Conservation (phyloP, 2,113 vertebrate genomes). For the Saiga tatarica region DNA sequence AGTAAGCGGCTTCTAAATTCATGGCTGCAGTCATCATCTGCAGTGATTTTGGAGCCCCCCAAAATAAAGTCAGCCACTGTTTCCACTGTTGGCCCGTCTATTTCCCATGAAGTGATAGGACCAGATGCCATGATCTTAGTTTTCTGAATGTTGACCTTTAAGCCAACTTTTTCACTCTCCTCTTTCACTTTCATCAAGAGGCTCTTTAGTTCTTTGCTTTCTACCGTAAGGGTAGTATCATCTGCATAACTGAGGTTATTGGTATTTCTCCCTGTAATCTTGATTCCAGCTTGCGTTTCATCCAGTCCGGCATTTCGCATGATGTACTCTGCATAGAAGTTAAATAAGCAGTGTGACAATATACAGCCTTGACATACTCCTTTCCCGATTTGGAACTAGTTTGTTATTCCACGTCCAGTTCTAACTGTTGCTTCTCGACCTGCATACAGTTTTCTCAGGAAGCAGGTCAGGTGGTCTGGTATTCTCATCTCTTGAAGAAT, state of each 20-base stretch:
- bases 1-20: background rate
- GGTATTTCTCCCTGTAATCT: background rate
- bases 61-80: background rate
- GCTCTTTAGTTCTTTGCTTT: background rate
- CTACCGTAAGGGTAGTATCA: background rate
- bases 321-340: too few species aligned
- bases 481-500: background rate
- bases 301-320: too few species aligned
- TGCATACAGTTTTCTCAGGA: background rate
- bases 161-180: background rate
- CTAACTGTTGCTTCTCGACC: background rate
- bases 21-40: background rate
- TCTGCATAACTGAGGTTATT: background rate
- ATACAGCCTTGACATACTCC: background rate
- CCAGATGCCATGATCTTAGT: background rate
- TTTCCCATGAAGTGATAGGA: background rate
- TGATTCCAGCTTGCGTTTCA: background rate
- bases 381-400: background rate
- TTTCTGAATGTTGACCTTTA: background rate
- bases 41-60: background rate
- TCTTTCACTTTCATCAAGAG: background rate
- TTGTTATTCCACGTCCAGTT: background rate
- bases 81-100: background rate
- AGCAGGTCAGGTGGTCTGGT: background rate
- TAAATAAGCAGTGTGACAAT: too few species aligned